phyloP scores from a whole-genome alignment of 2,888 invertebrate genomes.

The Holacanthella duospinosa region DNA sequence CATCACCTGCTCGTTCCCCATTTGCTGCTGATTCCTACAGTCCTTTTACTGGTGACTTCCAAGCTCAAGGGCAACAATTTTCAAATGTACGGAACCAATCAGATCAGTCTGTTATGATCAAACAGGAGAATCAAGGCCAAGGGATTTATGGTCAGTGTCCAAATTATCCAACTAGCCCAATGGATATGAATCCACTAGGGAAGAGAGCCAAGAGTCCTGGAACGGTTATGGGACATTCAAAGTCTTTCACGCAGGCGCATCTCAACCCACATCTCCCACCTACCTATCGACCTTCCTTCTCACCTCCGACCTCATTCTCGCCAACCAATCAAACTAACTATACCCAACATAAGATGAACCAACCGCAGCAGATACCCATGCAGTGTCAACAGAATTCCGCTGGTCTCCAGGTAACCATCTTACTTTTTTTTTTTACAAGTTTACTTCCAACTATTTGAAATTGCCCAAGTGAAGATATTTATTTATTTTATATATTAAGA shows the following conservation, averaged over 20 bases:
- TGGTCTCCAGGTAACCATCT: background rate
- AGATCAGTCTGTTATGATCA: background rate
- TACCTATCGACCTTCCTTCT: background rate
- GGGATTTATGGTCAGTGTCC: background rate
- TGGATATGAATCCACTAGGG: background rate
- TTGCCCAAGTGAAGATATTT: no score
- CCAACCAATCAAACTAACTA: background rate
- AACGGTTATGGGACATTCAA: background rate
- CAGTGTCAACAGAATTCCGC: conserved; percentile 48
- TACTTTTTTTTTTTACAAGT: background rate
- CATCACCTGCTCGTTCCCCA: conserved; percentile 24
- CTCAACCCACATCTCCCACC: background rate
- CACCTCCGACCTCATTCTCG: background rate
- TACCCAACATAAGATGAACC: conserved; percentile 57
- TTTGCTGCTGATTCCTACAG: conserved; percentile 12
- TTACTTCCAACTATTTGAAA: no score
- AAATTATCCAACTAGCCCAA: background rate
- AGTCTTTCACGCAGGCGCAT: conserved; percentile 3
- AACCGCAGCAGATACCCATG: conserved; percentile 78
- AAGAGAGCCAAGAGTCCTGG: background rate
- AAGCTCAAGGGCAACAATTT: background rate
- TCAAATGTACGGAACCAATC: background rate
- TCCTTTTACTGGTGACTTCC: background rate
- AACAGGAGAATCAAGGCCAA: background rate
- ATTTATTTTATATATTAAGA: no score